Conservation (phyloP, 2,888 invertebrate species). For the Erebia aethiops region DNA sequence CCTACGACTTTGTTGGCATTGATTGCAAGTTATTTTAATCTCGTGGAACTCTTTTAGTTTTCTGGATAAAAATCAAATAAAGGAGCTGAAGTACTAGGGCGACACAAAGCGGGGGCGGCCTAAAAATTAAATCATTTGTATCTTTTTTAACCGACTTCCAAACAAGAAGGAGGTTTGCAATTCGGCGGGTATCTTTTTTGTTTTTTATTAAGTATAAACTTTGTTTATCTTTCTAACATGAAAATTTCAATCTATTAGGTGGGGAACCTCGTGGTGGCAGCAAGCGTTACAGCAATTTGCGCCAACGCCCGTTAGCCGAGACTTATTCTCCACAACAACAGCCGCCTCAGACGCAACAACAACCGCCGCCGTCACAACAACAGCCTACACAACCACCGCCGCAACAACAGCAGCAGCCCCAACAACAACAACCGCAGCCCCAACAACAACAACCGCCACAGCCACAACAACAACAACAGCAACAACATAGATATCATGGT, state of each 20-base stretch:
- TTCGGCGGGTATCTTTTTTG: neutral
- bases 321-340: conserved; percentile 65
- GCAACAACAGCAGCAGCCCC: conserved; percentile 34
- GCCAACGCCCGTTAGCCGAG: conserved; percentile 84
- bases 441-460: conserved; percentile 41
- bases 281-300: conserved; percentile 83
- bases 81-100: conserved; percentile 61
- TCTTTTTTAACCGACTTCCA: no score
- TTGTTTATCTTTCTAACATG: neutral
- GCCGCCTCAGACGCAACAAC: conserved; percentile 33
- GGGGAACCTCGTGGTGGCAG: conserved; percentile 69
- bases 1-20: no score
- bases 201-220: neutral
- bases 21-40: no score
- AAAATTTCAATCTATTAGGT: conserved; percentile 34
- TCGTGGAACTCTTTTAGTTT: no score
- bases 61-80: no score
- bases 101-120: conserved; percentile 50
- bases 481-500: conserved; percentile 54
- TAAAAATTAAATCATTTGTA: no score
- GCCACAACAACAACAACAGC: conserved; percentile 36
- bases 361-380: conserved; percentile 43
- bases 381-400: conserved; percentile 39
- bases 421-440: conserved; percentile 46
- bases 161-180: no score